phyloP scores from a whole-genome alignment of 2,888 invertebrate species.

The Aelia acuminata region DNA sequence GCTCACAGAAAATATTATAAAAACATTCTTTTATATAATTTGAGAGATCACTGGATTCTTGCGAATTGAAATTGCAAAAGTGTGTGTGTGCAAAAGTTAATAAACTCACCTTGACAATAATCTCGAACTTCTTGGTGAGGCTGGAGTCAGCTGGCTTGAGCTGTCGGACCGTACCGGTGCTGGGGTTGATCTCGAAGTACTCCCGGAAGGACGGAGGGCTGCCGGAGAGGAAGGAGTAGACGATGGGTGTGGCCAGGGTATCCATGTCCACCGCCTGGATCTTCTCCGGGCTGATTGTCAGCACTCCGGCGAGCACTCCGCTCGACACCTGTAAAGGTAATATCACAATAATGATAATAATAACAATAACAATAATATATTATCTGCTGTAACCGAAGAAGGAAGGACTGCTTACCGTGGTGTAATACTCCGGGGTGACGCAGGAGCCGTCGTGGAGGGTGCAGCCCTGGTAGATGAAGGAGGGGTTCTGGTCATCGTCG shows the following conservation, averaged over 20 bases:
- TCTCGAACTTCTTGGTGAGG: slow-evolving; percentile 82
- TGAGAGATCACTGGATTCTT: too few relatives aligned
- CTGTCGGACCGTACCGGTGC: slow-evolving; percentile 86
- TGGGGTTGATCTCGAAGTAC: slow-evolving; percentile 87
- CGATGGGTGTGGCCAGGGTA: slow-evolving; percentile 86
- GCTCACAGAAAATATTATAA: too few relatives aligned
- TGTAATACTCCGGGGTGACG: slow-evolving; percentile 88
- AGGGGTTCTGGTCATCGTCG: slow-evolving; percentile 92
- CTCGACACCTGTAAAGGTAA: slow-evolving; percentile 77
- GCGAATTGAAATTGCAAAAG: too few relatives aligned
- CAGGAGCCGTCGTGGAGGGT: slow-evolving; percentile 85
- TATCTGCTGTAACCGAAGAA: too few relatives aligned
- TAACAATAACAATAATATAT: background rate
- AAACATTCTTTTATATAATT: too few relatives aligned
- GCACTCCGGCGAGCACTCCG: slow-evolving; percentile 85
- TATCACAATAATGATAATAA: background rate
- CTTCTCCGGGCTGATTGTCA: slow-evolving; percentile 87
- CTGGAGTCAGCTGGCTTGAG: slow-evolving; percentile 85
- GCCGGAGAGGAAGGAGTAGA: slow-evolving; percentile 86
- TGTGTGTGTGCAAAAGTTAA: too few relatives aligned
- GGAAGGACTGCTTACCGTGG: slow-evolving; percentile 76
- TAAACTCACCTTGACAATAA: slow-evolving; percentile 80
- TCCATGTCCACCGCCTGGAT: slow-evolving; percentile 94
- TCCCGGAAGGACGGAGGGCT: slow-evolving; percentile 82
- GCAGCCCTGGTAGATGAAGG: slow-evolving; percentile 91